Percentiles rank a stretch among this genome's conserved stretches.
Evolutionary conservation across 2,888 invertebrate genomes (phyloP).

Genomic region (Gastracanthus pulcherrimus): DNA sequence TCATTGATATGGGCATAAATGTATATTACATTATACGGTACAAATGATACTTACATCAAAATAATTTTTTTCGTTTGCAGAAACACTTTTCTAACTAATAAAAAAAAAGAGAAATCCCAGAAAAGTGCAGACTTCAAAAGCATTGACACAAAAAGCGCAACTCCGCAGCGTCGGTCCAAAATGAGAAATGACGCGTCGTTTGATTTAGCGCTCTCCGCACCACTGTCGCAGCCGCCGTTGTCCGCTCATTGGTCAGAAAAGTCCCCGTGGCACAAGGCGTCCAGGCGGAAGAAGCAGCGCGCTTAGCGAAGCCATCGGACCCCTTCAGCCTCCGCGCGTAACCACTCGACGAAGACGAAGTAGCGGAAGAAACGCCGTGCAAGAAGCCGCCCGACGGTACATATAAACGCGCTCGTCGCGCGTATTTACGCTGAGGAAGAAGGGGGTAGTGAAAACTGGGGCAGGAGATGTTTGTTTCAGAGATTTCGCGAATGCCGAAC

Average conservation of each 20-base stretch:
- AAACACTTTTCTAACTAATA: too few species aligned
- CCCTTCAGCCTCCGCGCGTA: too few species aligned
- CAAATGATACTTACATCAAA: too few species aligned
- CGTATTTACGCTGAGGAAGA: neutral
- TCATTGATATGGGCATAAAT: too few species aligned
- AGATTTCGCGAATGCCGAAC: neutral
- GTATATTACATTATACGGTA: too few species aligned
- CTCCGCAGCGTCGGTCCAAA: neutral
- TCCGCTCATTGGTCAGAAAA: conserved; percentile 1
- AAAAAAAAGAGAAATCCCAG: too few species aligned
- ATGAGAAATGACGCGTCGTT: neutral
- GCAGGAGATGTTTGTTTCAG: conserved; percentile 27
- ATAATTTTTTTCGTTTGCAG: too few species aligned
- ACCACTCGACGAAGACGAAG: conserved; percentile 22
- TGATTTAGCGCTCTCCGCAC: neutral
- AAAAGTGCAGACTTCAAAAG: too few species aligned
- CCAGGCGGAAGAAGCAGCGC: neutral
- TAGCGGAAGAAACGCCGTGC: neutral
- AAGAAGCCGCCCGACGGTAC: neutral
- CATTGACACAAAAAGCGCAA: neutral
- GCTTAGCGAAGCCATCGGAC: neutral
- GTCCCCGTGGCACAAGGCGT: neutral
- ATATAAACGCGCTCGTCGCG: neutral
- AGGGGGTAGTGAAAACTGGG: neutral
- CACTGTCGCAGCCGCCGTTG: neutral